Percentiles rank a stretch among this genome's conserved stretches.
Evolutionary conservation across 2,797 vertebrate species (phyloP).

Genomic region (Luscinia luscinia): DNA sequence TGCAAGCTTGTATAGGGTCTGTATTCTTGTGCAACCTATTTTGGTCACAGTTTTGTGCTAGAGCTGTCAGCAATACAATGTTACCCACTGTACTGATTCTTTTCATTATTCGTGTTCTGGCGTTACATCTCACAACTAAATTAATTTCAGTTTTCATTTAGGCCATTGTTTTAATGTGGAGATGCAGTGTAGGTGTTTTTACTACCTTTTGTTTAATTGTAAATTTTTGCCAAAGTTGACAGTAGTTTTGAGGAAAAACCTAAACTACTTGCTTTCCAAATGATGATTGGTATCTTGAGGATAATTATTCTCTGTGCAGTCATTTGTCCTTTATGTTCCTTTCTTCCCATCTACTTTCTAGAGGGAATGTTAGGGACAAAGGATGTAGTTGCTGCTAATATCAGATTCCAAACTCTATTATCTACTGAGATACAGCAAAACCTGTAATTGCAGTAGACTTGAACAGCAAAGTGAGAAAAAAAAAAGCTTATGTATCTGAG

Average conservation of each 20-base stretch:
- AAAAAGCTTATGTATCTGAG: constrained; percentile 56
- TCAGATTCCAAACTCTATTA: constrained; percentile 1
- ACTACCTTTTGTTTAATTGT: neutral
- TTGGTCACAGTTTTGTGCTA: neutral
- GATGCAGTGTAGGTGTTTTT: neutral
- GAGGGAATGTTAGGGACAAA: neutral
- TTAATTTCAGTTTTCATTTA: neutral
- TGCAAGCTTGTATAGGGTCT: neutral
- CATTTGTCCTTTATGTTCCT: neutral
- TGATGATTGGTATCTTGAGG: neutral
- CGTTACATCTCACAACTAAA: neutral
- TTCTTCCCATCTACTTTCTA: neutral
- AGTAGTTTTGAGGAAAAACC: neutral
- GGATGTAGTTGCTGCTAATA: constrained; percentile 5
- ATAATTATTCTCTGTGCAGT: neutral
- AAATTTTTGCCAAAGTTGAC: neutral
- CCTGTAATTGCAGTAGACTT: constrained; percentile 58
- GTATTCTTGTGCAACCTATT: neutral
- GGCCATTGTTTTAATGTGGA: neutral
- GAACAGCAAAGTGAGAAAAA: constrained; percentile 35
- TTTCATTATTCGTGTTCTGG: neutral
- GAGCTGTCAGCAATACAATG: neutral
- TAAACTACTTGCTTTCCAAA: neutral
- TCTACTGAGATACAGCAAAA: constrained; percentile 1
- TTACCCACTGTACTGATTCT: neutral